Evolutionary conservation across 23 tunicate genomes (phyloP).

Genomic region (Ascidia mentula): DNA sequence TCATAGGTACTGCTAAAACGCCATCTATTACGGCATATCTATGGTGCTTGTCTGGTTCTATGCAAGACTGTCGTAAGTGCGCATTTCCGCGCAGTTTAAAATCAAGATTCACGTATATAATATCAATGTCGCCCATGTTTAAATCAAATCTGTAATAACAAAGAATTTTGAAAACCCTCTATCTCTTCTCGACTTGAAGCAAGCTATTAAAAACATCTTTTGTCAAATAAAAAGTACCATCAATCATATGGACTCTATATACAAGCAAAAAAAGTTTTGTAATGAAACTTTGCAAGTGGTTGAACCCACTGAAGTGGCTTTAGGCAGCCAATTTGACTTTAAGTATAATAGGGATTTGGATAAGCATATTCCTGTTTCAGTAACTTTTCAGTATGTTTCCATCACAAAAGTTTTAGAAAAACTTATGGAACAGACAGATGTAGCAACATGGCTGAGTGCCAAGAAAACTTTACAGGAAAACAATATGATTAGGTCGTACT

Average conservation of each 20-base stretch:
- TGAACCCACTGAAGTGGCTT: conserved; percentile 7
- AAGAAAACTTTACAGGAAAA: background rate
- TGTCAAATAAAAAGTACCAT: background rate
- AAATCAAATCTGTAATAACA: background rate
- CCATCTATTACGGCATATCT: too few species aligned
- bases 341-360: background rate
- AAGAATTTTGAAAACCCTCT: background rate
- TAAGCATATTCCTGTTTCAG: conserved; percentile 20
- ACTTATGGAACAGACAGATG: conserved; percentile 19
- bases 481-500: conserved; percentile 11
- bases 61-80: too few species aligned
- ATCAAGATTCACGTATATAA: too few species aligned
- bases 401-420: conserved; percentile 1
- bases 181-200: conserved; percentile 8
- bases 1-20: too few species aligned
- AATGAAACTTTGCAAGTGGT: conserved; percentile 1
- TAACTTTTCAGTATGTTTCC: conserved; percentile 26
- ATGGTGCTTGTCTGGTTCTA: too few species aligned
- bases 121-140: too few species aligned
- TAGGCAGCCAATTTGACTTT: conserved; percentile 18
- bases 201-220: conserved; percentile 8
- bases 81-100: too few species aligned
- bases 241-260: conserved; percentile 17
- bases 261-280: conserved; percentile 31
- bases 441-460: background rate